Evolutionary conservation across 2,888 invertebrate genomes (phyloP), one percentile per base, ranked within the genome.

Genomic region (Eristalis intricaria): DNA sequence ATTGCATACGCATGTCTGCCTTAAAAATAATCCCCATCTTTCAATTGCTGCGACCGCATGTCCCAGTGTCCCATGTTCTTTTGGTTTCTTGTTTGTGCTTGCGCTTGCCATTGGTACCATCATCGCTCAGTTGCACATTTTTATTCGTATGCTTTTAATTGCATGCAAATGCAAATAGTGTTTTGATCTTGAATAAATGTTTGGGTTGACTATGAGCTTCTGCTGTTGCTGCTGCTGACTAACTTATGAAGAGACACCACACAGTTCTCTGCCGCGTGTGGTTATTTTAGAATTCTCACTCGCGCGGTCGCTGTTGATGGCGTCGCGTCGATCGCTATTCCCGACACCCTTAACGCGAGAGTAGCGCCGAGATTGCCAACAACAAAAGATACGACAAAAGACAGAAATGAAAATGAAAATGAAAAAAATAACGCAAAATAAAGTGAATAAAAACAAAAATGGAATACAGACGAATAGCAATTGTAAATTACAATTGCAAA

Each of bases 161-260:
- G 84, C 87, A 87, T 76, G 79, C 84, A 73, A 87, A 83, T 87
- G 58, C 66, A 79, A 79, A 83, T 84, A 84, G 79, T 87, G 87
- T 87, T 87, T 87, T 87, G 87, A 87, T 84, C 87, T 87, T 87
- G 87, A 87, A 87, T 84, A 87, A 84, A 84, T 87, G 76, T 76
- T 86, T 83, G 63, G 70, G 61, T 78, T 58, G 26, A 64, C 64
- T 26, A 50, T 50, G 58, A 60, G 40, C 15, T 19, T 38, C 32
- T 32, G 10, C 7, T 32, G 8, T 23, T 60, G 38, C 32, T 32
- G 10, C 7, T 32, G 8, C 35, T 60, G 38, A 35, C 13, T 64
- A 29, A 22, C 50, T 60, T 40, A 43, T 19, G 73, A 64, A 22
- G 11, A 63, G 23, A 19, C 5, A 15, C 43, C 7, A 2, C 19